These are phyloP conservation scores for Hirundichthys speculiger DNA, from an alignment of 2,113 vertebrate genomes.

Conservation along the genomic window DNA sequence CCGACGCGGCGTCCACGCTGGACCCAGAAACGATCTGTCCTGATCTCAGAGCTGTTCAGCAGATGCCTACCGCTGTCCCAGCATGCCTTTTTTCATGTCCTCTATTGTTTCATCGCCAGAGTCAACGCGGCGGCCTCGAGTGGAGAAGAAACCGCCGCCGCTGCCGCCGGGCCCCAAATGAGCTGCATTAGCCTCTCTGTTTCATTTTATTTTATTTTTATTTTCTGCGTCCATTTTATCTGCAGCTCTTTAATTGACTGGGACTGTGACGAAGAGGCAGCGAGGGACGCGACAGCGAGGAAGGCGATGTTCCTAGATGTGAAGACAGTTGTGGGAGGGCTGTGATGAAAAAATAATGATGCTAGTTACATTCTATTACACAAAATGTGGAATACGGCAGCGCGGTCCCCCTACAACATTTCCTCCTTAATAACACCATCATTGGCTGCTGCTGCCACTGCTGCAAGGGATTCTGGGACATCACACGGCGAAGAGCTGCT, in stretches of 20 bases:
- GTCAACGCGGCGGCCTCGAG: conserved; percentile 33
- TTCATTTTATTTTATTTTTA: background rate
- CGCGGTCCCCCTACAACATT: conserved; percentile 44
- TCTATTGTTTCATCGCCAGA: conserved; percentile 15
- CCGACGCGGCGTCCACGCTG: background rate
- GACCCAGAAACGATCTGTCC: background rate
- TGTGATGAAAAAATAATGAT: conserved; percentile 78
- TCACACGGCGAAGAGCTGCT: conserved; percentile 22
- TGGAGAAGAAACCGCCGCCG: no score
- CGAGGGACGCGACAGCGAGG: conserved; percentile 35
- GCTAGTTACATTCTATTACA: conserved; percentile 73
- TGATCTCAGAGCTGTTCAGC: background rate
- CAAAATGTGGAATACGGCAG: conserved; percentile 52
- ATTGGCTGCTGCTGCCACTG: conserved; percentile 19
- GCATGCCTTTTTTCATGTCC: background rate
- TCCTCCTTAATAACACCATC: conserved; percentile 64
- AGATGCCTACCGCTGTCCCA: background rate
- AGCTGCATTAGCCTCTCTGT: conserved; percentile 1
- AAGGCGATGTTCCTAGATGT: conserved; percentile 65
- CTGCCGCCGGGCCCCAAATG: conserved; percentile 10
- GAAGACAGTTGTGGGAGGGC: conserved; percentile 65
- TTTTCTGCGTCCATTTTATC: conserved; percentile 34
- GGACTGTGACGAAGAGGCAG: conserved; percentile 35
- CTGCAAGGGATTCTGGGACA: conserved; percentile 54
- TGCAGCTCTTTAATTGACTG: conserved; percentile 64